Evolutionary conservation across 2,888 invertebrate genomes (phyloP).

Genomic region (Ophion costatus): DNA sequence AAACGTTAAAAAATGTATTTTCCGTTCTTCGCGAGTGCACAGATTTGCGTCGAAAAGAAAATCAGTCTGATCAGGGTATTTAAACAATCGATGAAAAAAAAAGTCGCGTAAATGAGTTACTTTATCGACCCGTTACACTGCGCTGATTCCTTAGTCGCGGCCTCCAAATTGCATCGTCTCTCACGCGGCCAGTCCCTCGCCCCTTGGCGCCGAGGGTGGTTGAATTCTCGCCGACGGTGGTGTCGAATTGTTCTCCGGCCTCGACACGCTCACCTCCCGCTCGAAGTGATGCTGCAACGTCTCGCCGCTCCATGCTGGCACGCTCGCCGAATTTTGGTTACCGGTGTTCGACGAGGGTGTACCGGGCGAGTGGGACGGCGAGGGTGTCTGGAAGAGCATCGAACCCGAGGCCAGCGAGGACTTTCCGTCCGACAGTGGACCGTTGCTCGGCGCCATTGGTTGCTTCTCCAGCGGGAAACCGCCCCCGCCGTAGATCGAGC

Average conservation of each 20-base stretch:
- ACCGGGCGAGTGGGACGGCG: constrained; percentile 83
- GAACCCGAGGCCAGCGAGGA: constrained; percentile 79
- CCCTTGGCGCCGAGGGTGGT: constrained; percentile 87
- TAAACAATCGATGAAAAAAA: no score
- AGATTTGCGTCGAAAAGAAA: no score
- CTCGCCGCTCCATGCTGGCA: constrained; percentile 84
- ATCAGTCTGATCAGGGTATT: no score
- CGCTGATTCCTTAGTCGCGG: not conserved
- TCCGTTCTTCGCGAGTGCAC: no score
- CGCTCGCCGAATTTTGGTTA: constrained; percentile 83
- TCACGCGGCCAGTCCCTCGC: constrained; percentile 90
- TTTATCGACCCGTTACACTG: no score
- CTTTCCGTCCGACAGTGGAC: constrained; percentile 84
- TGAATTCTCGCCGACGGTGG: constrained; percentile 86
- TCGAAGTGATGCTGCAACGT: constrained; percentile 86
- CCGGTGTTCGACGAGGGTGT: constrained; percentile 79
- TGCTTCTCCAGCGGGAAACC: constrained; percentile 85
- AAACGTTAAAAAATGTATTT: no score
- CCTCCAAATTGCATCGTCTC: constrained; percentile 22
- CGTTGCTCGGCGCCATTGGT: constrained; percentile 84
- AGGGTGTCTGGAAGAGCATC: constrained; percentile 82
- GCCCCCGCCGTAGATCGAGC: constrained; percentile 87
- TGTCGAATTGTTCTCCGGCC: constrained; percentile 81
- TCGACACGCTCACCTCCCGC: constrained; percentile 83
- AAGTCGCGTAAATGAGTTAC: no score